Evolutionary conservation across 2,888 invertebrate genomes (phyloP), one percentile per base, ranked within the genome.

Genomic region (Nomada fucata): DNA sequence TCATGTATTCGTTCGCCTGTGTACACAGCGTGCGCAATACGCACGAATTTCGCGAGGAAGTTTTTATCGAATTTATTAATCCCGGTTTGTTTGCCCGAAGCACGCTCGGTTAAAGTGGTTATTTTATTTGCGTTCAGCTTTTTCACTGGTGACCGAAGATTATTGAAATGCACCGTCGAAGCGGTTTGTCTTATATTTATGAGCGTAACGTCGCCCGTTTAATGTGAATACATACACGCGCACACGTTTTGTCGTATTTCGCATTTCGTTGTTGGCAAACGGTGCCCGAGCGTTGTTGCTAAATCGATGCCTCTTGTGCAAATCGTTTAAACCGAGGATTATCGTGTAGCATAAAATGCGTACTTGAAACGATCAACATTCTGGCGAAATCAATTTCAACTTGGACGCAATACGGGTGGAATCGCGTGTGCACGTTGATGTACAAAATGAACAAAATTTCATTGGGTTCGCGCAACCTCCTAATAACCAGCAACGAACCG

Each of bases 171-270:
- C 52, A 36, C 47, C n/a, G 20, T 29, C n/a, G 53, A 3, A 55
- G 44, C 61, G 61, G 29, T 53, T 76, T 70, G 47, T 69, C 53
- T 47, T 60, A 44, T 74, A 74, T 42, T 68, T 60, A 68, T 53
- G 61, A 18, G 47, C 52, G 42, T 7, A 26, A 1, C 42, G 53
- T 52, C 44, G 13, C 3, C 18, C 61, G 53, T 70, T 76, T 61
- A 53, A 61, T 47, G 52, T 53, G 13, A 26, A 60, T 52, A 60
- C 15, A 13, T 47, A 47, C 47, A 36, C 5, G 0, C 7, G 36
- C 36, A 36, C 36, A 74, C 42, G 47, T 47, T 68, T 69, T 50
- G 52, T 11, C 50, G 67, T 42, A 57, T 26, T 18, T 69, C 13
- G 53, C 29, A 52, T 55, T 55, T 26, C 44, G 26, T 63, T 53